These are phyloP conservation scores for Apis florea DNA, from an alignment of 1,140 invertebrate genomes.

Conservation along the genomic window DNA sequence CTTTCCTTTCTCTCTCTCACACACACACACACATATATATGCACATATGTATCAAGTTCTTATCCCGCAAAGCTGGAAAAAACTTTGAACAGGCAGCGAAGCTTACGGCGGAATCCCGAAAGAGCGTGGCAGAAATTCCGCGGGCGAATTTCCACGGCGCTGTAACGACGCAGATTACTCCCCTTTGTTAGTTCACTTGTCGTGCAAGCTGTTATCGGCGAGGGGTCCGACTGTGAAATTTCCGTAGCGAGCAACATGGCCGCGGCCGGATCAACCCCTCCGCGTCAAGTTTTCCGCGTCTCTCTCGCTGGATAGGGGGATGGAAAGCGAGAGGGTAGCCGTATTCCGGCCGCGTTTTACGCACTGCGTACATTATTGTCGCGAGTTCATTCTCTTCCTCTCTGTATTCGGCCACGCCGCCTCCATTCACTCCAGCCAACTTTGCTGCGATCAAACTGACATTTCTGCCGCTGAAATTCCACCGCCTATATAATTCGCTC, in stretches of 20 bases:
- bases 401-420: background rate
- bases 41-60: no score
- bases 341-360: constrained; percentile 44
- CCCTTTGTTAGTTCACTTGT: constrained; percentile 63
- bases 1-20: background rate
- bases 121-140: constrained; percentile 16
- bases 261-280: constrained; percentile 46
- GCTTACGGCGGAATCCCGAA: background rate
- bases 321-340: background rate
- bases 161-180: constrained; percentile 41
- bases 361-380: constrained; percentile 46
- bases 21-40: no score
- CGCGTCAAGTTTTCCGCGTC: constrained; percentile 24
- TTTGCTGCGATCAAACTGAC: constrained; percentile 27
- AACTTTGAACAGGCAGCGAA: background rate
- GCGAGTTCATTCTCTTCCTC: constrained; percentile 44
- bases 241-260: constrained; percentile 57
- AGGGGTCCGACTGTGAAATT: constrained; percentile 53
- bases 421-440: background rate
- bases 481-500: constrained; percentile 18
- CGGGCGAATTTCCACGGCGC: background rate
- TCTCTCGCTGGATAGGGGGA: constrained; percentile 7
- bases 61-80: background rate
- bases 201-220: constrained; percentile 62
- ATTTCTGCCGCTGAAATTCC: background rate